These are phyloP conservation scores for Butorides virescens DNA, from an alignment of 2,113 vertebrate species.

Conservation along the genomic window DNA sequence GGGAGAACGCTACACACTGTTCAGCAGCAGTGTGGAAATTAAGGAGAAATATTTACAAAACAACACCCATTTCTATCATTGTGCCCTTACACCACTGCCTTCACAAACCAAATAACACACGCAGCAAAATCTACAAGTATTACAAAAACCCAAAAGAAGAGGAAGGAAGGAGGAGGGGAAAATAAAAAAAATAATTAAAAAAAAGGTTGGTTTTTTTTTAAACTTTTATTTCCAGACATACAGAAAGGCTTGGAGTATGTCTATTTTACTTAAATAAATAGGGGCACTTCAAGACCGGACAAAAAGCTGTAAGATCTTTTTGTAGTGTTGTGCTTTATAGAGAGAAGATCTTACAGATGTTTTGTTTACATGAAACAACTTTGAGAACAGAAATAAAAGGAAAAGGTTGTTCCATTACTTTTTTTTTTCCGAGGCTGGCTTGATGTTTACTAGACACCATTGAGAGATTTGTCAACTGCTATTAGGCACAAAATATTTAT, in stretches of 20 bases:
- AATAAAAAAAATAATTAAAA: background rate
- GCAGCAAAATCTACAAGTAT: slow-evolving; percentile 49
- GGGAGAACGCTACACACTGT: slow-evolving; percentile 70
- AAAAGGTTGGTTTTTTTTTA: background rate
- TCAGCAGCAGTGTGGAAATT: slow-evolving; percentile 72
- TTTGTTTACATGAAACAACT: slow-evolving; percentile 54
- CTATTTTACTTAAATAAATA: slow-evolving; percentile 77
- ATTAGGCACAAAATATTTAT: slow-evolving; percentile 56
- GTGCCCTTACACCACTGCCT: slow-evolving; percentile 73
- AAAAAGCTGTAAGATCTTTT: slow-evolving; percentile 69
- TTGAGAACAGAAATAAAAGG: slow-evolving; percentile 44
- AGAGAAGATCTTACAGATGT: slow-evolving; percentile 71
- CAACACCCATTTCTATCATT: slow-evolving; percentile 67
- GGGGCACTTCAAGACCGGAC: slow-evolving; percentile 68
- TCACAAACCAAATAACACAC: slow-evolving; percentile 48
- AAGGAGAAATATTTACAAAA: slow-evolving; percentile 77
- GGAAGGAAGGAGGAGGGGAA: background rate
- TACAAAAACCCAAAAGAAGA: slow-evolving; percentile 42
- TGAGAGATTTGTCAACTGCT: slow-evolving; percentile 69
- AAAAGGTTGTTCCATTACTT: slow-evolving; percentile 49
- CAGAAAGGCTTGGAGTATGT: slow-evolving; percentile 31
- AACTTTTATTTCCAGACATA: slow-evolving; percentile 48
- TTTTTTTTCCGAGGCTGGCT: slow-evolving; percentile 58
- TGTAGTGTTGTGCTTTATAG: slow-evolving; percentile 84
- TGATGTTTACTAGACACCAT: slow-evolving; percentile 64